A percentile compares a stretch with the other conserved stretches of the same genome.
Conservation (phyloP, 2,797 vertebrate species). For the Danio jaintianensis region DNA sequence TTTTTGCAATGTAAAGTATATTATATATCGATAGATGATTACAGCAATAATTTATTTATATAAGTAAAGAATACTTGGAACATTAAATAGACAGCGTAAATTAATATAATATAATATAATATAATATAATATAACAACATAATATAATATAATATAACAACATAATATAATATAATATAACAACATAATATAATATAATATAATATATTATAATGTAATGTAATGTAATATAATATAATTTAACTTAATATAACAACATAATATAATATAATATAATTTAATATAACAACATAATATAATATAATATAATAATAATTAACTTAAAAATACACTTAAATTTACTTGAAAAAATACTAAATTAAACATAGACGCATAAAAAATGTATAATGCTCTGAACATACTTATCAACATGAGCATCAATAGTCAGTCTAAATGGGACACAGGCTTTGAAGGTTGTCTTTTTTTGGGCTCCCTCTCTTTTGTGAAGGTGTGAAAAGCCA, state of each 20-base stretch:
- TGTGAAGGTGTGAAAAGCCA: constrained; percentile 63
- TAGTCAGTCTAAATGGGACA: constrained; percentile 63
- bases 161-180: no score
- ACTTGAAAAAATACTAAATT: no score
- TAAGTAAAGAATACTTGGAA: background rate
- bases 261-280: background rate
- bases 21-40: background rate
- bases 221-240: no score
- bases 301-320: background rate
- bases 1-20: background rate
- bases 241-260: no score
- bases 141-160: no score
- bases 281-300: background rate
- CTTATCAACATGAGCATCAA: constrained; percentile 65
- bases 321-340: no score
- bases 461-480: constrained; percentile 62
- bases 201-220: no score
- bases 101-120: no score
- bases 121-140: no score
- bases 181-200: no score
- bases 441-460: constrained; percentile 70
- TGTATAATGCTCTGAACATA: background rate
- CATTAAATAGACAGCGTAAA: no score
- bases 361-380: background rate
- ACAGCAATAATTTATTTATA: background rate